Evolutionary conservation across 1,140 invertebrate species (phyloP).

Genomic region (Hylaeus volcanicus): DNA sequence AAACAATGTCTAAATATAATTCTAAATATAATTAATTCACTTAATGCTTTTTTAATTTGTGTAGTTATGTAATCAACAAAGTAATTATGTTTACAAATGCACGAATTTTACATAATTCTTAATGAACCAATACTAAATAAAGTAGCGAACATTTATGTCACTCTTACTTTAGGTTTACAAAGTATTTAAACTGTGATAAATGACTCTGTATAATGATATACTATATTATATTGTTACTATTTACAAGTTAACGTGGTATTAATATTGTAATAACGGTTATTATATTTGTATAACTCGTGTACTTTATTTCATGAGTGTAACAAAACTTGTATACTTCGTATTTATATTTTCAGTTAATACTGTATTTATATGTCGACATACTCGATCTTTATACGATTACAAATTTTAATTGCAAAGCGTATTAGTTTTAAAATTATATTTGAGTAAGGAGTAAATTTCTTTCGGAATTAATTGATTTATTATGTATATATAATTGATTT

Average conservation of each 20-base stretch:
- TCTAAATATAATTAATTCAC: background rate
- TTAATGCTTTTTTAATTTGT: background rate
- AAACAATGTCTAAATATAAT: background rate
- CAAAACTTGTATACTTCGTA: background rate
- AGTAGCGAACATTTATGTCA: background rate
- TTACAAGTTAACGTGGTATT: slow-evolving; percentile 1
- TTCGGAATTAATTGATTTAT: background rate
- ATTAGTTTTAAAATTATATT: background rate
- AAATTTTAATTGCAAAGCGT: background rate
- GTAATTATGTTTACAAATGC: background rate
- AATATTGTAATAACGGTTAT: background rate
- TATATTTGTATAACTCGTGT: background rate
- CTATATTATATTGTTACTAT: background rate
- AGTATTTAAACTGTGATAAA: slow-evolving; percentile 13
- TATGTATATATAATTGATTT: no score
- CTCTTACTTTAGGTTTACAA: slow-evolving; percentile 1
- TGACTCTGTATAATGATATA: background rate
- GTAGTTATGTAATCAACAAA: background rate
- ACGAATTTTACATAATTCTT: background rate
- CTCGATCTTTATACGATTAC: background rate
- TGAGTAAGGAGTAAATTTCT: background rate
- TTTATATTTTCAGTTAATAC: background rate
- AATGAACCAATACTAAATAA: background rate
- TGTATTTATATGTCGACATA: background rate
- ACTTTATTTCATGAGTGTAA: background rate